Evolutionary conservation across 2,797 vertebrate species (phyloP), one percentile per base, ranked within the genome.

Genomic region (Tauraco hartlaubi): DNA sequence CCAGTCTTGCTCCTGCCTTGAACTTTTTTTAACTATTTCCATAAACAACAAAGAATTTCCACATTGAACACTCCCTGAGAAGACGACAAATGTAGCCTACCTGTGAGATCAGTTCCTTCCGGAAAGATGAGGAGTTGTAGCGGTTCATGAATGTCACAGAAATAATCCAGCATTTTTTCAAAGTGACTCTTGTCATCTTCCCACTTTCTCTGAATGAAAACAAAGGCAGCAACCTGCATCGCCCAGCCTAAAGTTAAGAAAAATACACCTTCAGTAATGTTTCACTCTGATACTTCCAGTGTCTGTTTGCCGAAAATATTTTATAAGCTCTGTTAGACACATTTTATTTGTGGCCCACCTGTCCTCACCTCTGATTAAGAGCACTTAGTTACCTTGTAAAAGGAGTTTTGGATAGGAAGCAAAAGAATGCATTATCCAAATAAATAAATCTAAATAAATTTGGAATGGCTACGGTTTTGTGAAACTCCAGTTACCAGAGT

Each of bases 61-160:
- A 37, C 0, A 1, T 12, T 28, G 46, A 63, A 37, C 20, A 9
- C 37, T 46, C 8, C 17, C 46, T 0, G 1, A 85, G 43, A 55
- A 31, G 48, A 67, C 12, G 74, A 68, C 17, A 66, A 73, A 74
- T 3, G 12, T 39, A 92, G 56, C 79, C 84, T 97, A 99, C 99
- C 99, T 82, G 99, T 99, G 83, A 99, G 99, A 97, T 99, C 99
- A 37, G 99, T 99, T 96, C 99, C 99, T 97, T 99, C 99, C 1
- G 99, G 99, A 97, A 99, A 99, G 94, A 99, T 98, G 51, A 99
- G 99, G 85, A 99, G 99, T 95, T 99, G 99, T 41, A 99, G 97
- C 2, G 99, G 99, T 89, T 99, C 99, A 88, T 43, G 98, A 97
- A 99, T 99, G 96, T 99, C 99, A 97, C 99, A 99, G 97, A 99